Evolutionary conservation across 2,888 invertebrate genomes (phyloP), one percentile per base, ranked within the genome.

Genomic region (Globia sparganii): DNA sequence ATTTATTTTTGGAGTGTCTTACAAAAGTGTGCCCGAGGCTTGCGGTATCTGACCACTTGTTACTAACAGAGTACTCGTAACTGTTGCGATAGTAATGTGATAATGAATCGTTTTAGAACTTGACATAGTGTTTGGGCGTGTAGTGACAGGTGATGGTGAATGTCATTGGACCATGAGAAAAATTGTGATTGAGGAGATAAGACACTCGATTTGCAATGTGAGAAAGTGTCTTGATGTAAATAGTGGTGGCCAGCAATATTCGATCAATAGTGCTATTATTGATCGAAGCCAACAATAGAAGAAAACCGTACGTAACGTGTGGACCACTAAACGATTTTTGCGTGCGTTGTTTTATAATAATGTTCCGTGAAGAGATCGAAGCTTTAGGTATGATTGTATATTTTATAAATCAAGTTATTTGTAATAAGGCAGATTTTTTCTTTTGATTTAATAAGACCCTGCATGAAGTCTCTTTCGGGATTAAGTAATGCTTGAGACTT

Each of bases 31-130:
- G 72, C 75, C 77, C 21, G 67, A 66, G 64, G 70, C 69, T 67
- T 64, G 68, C 28, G 56, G 59, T 82, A 59, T 59, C 62, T 67
- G 53, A 72, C 70, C 72, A 75, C 49, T 75, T 61, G 72, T 80
- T 72, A 65, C 49, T 49, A 74, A 75, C 59, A 49, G 71, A 49
- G 71, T 56, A 56, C 11, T n/a, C n/a, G n/a, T 68, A 78, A 78
- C 58, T 40, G 64, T 78, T 77, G 71, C 72, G 65, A 70, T 61
- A 69, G 58, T 56, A 59, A 75, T 64, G 72, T 75, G 74, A 71
- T 78, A 76, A 78, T 80, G 49, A 77, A 78, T 83, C 73, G 61
- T 62, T 76, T 74, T 73, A 61, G 64, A 65, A 64, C 25, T 49
- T 78, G 72, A 61, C 72, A 37, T 46, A 37, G 67, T 64, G 56